Evolutionary conservation across 2,797 vertebrate genomes (phyloP).

Genomic region (Sebastolobus altivelis): DNA sequence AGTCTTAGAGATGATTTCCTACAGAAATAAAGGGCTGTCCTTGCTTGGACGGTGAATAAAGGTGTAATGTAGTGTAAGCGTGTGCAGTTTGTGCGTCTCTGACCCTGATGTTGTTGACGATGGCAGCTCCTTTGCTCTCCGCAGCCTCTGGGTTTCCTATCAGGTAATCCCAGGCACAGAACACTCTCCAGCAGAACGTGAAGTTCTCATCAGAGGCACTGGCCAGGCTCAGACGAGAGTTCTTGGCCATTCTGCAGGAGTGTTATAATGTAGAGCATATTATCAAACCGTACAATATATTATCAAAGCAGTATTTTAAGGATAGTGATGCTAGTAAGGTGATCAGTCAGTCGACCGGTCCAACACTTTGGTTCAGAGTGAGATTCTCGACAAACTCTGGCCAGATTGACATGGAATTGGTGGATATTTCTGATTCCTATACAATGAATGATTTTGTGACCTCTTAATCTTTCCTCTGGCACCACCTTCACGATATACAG

Average conservation of each 20-base stretch:
- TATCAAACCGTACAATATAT: neutral
- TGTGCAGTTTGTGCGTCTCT: slow-evolving; percentile 31
- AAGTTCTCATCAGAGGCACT: slow-evolving; percentile 96
- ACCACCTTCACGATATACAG: neutral
- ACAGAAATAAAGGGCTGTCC: neutral
- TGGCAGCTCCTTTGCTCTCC: slow-evolving; percentile 97
- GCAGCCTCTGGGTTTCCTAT: slow-evolving; percentile 97
- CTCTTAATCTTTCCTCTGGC: neutral
- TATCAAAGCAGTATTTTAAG: neutral
- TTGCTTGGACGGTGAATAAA: neutral
- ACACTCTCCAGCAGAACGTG: slow-evolving; percentile 98
- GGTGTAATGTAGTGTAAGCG: neutral
- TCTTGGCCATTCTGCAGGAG: slow-evolving; percentile 93
- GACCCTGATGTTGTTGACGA: slow-evolving; percentile 97
- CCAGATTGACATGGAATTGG: neutral
- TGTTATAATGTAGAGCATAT: neutral
- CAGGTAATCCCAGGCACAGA: slow-evolving; percentile 98
- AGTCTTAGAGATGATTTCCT: neutral
- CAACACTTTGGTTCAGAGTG: neutral
- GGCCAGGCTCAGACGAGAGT: slow-evolving; percentile 94
- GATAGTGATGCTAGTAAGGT: neutral
- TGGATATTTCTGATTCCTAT: neutral
- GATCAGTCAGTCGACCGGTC: neutral
- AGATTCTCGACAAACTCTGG: neutral
- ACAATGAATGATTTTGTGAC: neutral